These are phyloP conservation scores for Rhodeus uyekii DNA, from an alignment of 2,797 vertebrate species.

Conservation along the genomic window DNA sequence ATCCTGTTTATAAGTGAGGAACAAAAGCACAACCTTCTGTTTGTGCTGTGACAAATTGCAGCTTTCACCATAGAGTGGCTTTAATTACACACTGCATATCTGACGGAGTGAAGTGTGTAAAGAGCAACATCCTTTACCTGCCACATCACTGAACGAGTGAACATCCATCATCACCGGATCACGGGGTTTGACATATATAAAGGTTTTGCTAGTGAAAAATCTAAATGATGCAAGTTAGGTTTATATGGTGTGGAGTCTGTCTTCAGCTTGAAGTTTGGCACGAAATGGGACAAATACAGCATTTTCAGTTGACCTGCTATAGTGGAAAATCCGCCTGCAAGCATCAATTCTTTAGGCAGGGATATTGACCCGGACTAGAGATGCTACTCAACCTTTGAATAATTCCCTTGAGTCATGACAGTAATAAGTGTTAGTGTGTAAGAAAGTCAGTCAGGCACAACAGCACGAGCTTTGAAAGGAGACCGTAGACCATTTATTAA, in stretches of 20 bases:
- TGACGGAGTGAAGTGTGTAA: not conserved
- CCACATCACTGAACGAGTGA: constrained; percentile 1
- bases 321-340: not conserved
- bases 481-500: not conserved
- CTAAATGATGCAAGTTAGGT: not conserved
- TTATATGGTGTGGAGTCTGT: not conserved
- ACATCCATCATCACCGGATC: not conserved
- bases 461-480: not conserved
- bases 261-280: not conserved
- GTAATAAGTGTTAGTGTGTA: not conserved
- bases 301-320: not conserved
- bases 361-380: not conserved
- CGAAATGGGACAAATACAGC: not conserved
- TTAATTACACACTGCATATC: not conserved
- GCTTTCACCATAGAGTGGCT: not conserved
- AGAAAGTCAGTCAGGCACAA: not conserved
- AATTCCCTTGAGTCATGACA: not conserved
- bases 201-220: not conserved
- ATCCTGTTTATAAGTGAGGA: not conserved
- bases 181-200: too few relatives aligned
- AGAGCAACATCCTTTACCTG: constrained; percentile 7
- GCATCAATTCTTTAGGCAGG: not conserved
- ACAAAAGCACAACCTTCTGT: not conserved
- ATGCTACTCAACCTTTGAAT: not conserved
- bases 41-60: not conserved